phyloP scores from a whole-genome alignment of 2,113 vertebrate genomes.

The Toxostoma redivivum region DNA sequence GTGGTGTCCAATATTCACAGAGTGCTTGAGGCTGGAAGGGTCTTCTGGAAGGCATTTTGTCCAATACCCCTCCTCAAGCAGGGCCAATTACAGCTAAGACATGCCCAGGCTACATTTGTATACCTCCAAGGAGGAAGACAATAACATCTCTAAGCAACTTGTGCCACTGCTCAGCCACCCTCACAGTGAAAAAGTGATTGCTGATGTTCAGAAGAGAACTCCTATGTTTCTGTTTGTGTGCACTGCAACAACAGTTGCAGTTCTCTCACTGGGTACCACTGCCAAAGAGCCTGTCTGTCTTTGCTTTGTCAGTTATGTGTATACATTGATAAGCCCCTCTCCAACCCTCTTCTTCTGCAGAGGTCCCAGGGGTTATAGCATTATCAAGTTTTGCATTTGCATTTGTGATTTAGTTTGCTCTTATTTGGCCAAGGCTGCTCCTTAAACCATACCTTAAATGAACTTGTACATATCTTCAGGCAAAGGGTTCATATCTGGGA shows the following conservation, averaged over 20 bases:
- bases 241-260: not conserved
- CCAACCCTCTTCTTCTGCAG: not conserved
- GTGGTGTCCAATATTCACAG: not conserved
- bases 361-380: not conserved
- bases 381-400: not conserved
- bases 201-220: not conserved
- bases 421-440: not conserved
- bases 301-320: not conserved
- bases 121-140: not conserved
- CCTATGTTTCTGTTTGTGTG: not conserved
- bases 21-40: not conserved
- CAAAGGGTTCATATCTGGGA: not conserved
- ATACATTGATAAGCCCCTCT: not conserved
- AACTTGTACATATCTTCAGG: not conserved
- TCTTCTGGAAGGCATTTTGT: not conserved
- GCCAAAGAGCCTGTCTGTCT: not conserved
- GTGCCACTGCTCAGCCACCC: not conserved
- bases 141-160: not conserved
- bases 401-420: not conserved
- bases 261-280: not conserved
- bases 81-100: not conserved
- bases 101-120: not conserved
- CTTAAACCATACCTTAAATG: not conserved
- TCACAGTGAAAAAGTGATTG: not conserved
- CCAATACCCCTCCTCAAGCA: not conserved